A percentile compares a stretch with the other conserved stretches of the same genome.
These are phyloP conservation scores for Cantharis nigra DNA, from an alignment of 2,888 invertebrate genomes.

Conservation along the genomic window DNA sequence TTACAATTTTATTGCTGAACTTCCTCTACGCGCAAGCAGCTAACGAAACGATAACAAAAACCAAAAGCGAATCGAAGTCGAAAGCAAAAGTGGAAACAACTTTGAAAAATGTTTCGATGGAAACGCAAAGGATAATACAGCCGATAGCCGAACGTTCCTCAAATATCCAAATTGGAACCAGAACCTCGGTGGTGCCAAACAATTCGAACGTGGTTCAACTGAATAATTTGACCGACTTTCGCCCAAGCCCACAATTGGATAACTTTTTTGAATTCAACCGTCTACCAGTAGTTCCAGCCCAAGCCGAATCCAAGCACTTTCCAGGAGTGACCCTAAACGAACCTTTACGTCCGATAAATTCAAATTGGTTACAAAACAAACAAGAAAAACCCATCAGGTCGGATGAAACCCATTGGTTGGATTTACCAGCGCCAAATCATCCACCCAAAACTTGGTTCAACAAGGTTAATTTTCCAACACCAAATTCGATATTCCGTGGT, in stretches of 20 bases:
- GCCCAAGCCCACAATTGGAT: slow-evolving; percentile 60
- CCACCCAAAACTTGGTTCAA: slow-evolving; percentile 48
- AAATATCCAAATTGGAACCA: slow-evolving; percentile 31
- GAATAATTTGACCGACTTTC: slow-evolving; percentile 49
- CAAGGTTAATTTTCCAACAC: slow-evolving; percentile 28
- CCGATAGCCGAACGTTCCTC: slow-evolving; percentile 23
- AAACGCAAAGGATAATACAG: slow-evolving; percentile 33
- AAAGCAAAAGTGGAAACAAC: background rate
- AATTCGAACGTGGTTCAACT: background rate
- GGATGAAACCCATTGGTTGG: slow-evolving; percentile 24
- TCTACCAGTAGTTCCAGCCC: slow-evolving; percentile 51
- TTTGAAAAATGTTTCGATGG: background rate
- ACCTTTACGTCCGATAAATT: background rate
- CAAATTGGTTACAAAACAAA: background rate
- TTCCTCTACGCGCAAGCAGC: background rate
- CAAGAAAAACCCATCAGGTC: slow-evolving; percentile 9
- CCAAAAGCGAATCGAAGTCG: background rate
- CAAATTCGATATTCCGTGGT: slow-evolving; percentile 30
- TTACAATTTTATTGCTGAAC: background rate
- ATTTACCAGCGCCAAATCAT: slow-evolving; percentile 46
- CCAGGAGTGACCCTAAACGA: slow-evolving; percentile 13
- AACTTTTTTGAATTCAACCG: slow-evolving; percentile 57
- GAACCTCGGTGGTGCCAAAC: slow-evolving; percentile 14
- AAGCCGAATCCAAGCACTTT: slow-evolving; percentile 46
- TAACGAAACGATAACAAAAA: background rate